Conservation (phyloP, 2,797 vertebrate species). For the Dendrocincla fuliginosa region DNA sequence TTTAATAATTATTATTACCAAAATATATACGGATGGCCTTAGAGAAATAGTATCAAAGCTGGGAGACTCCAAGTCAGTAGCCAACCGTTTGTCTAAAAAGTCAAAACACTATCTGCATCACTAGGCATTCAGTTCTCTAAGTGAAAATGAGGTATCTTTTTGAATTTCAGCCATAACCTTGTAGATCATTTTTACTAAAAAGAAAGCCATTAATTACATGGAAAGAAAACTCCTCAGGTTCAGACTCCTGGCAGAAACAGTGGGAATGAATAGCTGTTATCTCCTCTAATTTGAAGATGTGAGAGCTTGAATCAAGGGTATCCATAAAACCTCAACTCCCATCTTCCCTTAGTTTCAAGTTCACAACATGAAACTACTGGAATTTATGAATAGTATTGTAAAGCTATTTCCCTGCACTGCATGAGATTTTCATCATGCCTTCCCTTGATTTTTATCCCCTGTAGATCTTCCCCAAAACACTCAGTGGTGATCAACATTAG, state of each 20-base stretch:
- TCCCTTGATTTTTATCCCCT: background rate
- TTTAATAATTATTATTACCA: background rate
- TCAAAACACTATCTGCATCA: background rate
- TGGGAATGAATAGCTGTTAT: background rate
- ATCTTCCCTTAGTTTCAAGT: background rate
- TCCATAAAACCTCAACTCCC: background rate
- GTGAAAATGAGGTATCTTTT: background rate
- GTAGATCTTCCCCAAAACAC: background rate
- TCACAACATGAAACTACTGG: background rate
- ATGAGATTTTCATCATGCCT: background rate
- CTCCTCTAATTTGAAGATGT: background rate
- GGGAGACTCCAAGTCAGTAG: background rate
- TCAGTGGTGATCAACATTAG: background rate
- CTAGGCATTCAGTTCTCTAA: background rate
- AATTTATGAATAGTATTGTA: background rate
- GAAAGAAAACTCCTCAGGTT: background rate
- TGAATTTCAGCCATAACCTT: background rate
- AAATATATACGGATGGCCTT: background rate
- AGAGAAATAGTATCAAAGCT: background rate
- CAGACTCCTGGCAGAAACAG: background rate
- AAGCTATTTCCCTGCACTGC: background rate
- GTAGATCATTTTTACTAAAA: background rate
- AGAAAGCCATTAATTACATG: background rate
- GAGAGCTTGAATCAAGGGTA: background rate
- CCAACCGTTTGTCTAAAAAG: background rate